Percentiles rank a stretch among this genome's conserved stretches.
phyloP scores from a whole-genome alignment of 2,888 invertebrate species.

The Mesorhabditis spiculigera region DNA sequence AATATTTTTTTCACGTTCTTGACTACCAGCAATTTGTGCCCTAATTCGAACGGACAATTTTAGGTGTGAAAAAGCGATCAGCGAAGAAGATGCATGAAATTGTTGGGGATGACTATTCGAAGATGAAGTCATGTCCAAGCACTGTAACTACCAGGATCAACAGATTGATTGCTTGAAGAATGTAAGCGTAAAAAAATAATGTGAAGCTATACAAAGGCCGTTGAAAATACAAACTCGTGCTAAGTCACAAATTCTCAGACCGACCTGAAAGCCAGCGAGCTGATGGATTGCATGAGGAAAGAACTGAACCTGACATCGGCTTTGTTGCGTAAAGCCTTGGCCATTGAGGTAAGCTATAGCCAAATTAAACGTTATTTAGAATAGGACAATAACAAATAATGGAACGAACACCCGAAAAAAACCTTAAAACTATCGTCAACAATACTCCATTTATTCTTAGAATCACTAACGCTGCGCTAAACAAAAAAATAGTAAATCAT shows the following conservation, averaged over 20 bases:
- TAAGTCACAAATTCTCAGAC: not conserved
- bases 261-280: slow-evolving; percentile 4
- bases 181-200: not conserved
- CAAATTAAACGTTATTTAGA: no score
- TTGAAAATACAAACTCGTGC: no score
- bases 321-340: not conserved
- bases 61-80: slow-evolving; percentile 50
- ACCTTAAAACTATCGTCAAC: no score
- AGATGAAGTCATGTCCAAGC: slow-evolving; percentile 18
- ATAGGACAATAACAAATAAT: no score
- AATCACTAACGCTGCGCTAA: no score
- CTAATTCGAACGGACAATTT: not conserved
- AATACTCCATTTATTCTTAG: no score
- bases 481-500: no score
- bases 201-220: no score
- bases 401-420: no score
- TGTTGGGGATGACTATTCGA: slow-evolving; percentile 38
- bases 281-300: not conserved
- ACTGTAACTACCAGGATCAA: slow-evolving; percentile 38
- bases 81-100: slow-evolving; percentile 40
- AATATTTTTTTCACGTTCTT: no score
- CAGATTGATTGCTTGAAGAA: slow-evolving; percentile 30
- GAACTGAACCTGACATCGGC: not conserved
- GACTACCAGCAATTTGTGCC: not conserved
- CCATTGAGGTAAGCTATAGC: not conserved